Percentiles rank a stretch among this genome's conserved stretches.
Evolutionary conservation across 2,797 vertebrate species (phyloP).

Genomic region (Acomys russatus): DNA sequence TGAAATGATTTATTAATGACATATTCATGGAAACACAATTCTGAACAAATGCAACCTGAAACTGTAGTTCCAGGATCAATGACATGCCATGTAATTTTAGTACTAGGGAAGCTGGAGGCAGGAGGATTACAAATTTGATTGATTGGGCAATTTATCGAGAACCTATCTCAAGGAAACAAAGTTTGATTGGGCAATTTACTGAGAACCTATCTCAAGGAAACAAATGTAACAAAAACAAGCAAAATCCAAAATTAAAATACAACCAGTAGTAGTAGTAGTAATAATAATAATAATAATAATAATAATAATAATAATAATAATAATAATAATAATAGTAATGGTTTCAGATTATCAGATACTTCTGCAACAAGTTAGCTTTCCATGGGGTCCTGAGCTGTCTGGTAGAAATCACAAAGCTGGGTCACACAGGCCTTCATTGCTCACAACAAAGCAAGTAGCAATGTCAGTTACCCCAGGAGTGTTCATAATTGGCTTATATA

Average conservation of each 20-base stretch:
- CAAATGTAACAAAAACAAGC: not conserved
- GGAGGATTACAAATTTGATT: not conserved
- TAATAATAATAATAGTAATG: too few relatives aligned
- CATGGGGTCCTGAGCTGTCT: not conserved
- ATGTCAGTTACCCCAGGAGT: too few relatives aligned
- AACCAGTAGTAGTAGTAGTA: too few relatives aligned
- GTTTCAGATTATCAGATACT: not conserved
- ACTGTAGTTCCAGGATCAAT: not conserved
- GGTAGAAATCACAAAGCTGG: not conserved
- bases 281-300: not conserved
- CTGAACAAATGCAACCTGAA: not conserved
- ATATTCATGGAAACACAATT: not conserved
- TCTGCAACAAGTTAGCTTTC: not conserved
- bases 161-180: not conserved
- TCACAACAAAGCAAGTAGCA: not conserved
- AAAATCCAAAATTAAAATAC: not conserved
- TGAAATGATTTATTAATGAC: not conserved
- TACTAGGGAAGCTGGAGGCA: not conserved
- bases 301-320: too few relatives aligned
- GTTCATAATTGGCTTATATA: not conserved
- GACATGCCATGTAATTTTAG: not conserved
- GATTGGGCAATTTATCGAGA: not conserved
- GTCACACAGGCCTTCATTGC: not conserved
- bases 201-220: not conserved
- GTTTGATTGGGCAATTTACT: not conserved